These are phyloP conservation scores for Sturnira hondurensis DNA, from an alignment of 2,113 vertebrate species.

Conservation along the genomic window DNA sequence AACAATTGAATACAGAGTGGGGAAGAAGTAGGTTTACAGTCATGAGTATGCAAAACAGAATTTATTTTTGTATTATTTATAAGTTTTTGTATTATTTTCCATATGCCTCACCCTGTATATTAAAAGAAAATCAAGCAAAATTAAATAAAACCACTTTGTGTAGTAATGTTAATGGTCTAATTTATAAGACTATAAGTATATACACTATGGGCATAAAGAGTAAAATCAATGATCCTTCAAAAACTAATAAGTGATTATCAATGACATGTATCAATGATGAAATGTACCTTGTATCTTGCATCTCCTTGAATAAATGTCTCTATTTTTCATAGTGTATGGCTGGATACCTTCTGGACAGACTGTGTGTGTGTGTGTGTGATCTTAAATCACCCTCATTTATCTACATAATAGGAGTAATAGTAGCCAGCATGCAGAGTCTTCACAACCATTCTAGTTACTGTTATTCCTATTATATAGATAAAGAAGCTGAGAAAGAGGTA, in stretches of 20 bases:
- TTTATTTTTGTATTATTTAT: background rate
- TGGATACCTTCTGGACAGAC: no score
- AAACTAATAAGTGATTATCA: background rate
- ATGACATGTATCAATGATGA: background rate
- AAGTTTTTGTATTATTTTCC: background rate
- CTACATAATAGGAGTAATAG: no score
- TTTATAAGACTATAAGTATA: background rate
- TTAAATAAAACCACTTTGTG: background rate
- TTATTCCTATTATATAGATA: background rate
- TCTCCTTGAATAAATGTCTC: no score
- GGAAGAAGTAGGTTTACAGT: background rate
- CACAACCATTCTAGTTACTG: background rate
- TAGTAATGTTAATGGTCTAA: background rate
- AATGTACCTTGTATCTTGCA: no score
- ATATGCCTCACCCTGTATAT: background rate
- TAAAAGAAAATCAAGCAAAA: slow-evolving; percentile 7
- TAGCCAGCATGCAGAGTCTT: no score
- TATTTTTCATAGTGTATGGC: no score
- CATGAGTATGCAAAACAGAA: background rate
- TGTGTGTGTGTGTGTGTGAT: no score
- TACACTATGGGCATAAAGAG: background rate
- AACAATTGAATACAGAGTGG: background rate
- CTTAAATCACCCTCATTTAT: background rate
- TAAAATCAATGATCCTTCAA: background rate
- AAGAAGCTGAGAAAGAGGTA: background rate